phyloP scores from a whole-genome alignment of 1,140 invertebrate species.

The Latrodectus geometricus region DNA sequence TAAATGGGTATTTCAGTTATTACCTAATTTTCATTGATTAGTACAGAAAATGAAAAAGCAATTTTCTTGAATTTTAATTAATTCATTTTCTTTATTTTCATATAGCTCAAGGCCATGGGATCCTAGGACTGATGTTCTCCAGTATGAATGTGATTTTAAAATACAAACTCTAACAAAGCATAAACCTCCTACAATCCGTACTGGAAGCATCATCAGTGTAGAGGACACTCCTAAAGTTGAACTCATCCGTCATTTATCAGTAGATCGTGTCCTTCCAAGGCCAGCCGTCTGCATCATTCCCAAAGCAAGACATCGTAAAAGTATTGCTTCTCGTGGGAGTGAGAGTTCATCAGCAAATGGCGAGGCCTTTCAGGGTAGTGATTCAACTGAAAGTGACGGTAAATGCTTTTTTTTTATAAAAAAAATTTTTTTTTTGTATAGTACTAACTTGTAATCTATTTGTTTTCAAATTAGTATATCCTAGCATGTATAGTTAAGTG shows the following conservation, averaged over 20 bases:
- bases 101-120: constrained; percentile 80
- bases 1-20: no score
- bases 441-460: neutral
- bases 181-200: constrained; percentile 74
- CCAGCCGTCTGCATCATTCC: constrained; percentile 50
- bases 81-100: neutral
- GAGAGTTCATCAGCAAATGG: constrained; percentile 71
- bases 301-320: constrained; percentile 68
- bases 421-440: neutral
- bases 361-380: constrained; percentile 64
- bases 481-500: no score
- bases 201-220: constrained; percentile 75
- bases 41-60: no score
- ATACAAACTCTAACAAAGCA: constrained; percentile 81
- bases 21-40: no score
- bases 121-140: constrained; percentile 82
- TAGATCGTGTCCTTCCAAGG: constrained; percentile 63
- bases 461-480: neutral
- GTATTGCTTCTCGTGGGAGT: constrained; percentile 40
- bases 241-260: constrained; percentile 64
- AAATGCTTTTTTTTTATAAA: neutral
- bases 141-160: constrained; percentile 81
- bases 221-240: constrained; percentile 68
- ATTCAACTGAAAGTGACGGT: constrained; percentile 62
- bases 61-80: neutral